Conservation (phyloP, 2,797 vertebrate genomes). For the Microhierax caerulescens region DNA sequence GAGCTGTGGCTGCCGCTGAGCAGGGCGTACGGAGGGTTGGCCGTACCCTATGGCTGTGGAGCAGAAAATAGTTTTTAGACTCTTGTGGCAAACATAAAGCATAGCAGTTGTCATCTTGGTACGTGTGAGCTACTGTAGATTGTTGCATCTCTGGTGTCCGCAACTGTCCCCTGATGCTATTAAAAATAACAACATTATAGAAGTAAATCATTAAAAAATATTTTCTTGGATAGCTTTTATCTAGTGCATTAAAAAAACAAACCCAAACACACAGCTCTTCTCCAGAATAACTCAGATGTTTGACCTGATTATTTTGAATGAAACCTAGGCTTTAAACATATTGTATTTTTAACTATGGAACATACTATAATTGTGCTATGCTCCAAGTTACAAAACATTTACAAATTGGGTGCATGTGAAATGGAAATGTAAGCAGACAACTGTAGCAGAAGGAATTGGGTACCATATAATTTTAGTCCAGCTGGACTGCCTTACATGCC, state of each 20-base stretch:
- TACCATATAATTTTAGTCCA: not conserved
- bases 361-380: not conserved
- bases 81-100: not conserved
- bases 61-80: not conserved
- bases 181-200: not conserved
- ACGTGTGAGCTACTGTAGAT: not conserved
- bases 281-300: not conserved
- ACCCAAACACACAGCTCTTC: not conserved
- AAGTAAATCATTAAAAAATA: not conserved
- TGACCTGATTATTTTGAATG: not conserved
- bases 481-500: constrained; percentile 4
- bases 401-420: not conserved
- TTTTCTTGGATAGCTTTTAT: not conserved
- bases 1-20: not conserved
- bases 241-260: not conserved
- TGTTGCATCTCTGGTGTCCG: not conserved
- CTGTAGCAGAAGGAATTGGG: not conserved
- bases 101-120: not conserved
- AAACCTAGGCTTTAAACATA: not conserved
- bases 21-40: accelerated
- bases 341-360: not conserved
- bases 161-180: not conserved
- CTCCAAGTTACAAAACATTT: not conserved
- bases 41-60: not conserved
- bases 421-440: not conserved